Evolutionary conservation across 1,140 invertebrate genomes (phyloP).

Genomic region (Tribolium madens): DNA sequence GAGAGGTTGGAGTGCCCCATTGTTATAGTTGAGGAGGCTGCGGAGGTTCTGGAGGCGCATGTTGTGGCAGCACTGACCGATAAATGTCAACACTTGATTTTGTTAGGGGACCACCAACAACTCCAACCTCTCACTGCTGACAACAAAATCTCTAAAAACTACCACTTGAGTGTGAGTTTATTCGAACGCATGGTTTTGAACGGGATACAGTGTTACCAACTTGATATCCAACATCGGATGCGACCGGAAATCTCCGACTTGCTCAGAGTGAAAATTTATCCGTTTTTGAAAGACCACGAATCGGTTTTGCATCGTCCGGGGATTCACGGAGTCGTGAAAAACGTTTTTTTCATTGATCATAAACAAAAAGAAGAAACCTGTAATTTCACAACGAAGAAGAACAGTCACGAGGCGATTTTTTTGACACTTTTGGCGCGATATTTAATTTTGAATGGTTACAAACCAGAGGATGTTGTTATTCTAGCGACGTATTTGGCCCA

Average conservation of each 20-base stretch:
- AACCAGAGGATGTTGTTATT: constrained; percentile 74
- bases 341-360: constrained; percentile 76
- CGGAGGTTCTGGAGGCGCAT: constrained; percentile 85
- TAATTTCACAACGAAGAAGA: constrained; percentile 71
- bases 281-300: constrained; percentile 69
- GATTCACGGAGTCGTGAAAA: constrained; percentile 67
- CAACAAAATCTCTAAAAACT: constrained; percentile 70
- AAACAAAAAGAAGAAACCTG: constrained; percentile 67
- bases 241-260: constrained; percentile 73
- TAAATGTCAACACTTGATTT: constrained; percentile 82
- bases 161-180: constrained; percentile 77
- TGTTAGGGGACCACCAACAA: constrained; percentile 78
- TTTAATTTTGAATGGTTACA: constrained; percentile 73
- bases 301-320: constrained; percentile 68
- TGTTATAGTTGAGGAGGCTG: constrained; percentile 87
- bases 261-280: constrained; percentile 74
- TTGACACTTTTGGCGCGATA: constrained; percentile 71
- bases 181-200: constrained; percentile 81
- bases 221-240: constrained; percentile 77
- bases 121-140: constrained; percentile 75
- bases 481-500: constrained; percentile 77
- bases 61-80: constrained; percentile 78
- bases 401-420: constrained; percentile 73
- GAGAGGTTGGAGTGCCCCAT: constrained; percentile 73
- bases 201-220: constrained; percentile 67